A percentile compares a stretch with the other conserved stretches of the same genome.
These are phyloP conservation scores for Hippotragus niger DNA, from an alignment of 2,113 vertebrate genomes.

Conservation along the genomic window DNA sequence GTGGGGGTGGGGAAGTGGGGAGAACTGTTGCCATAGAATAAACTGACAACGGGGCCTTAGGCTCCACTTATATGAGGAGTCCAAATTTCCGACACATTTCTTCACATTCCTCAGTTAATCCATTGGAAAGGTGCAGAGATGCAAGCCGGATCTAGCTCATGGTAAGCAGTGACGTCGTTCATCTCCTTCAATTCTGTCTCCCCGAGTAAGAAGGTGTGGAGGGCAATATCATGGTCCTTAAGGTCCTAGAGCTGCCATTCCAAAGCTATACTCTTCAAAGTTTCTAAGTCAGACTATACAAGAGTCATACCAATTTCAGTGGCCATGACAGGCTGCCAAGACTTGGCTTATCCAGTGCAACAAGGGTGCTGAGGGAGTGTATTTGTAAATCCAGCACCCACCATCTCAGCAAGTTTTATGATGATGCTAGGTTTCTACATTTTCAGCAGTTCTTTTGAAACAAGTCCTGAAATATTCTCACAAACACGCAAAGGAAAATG, in stretches of 20 bases:
- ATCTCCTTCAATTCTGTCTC: neutral
- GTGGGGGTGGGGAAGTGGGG: neutral
- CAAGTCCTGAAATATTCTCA: conserved; percentile 50
- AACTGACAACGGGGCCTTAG: neutral
- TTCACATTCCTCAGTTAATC: neutral
- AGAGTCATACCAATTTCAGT: neutral
- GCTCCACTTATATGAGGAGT: neutral
- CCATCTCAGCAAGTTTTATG: conserved; percentile 58
- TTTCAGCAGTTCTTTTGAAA: conserved; percentile 66
- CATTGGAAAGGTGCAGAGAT: neutral
- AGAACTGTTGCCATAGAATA: neutral
- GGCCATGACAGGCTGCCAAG: neutral
- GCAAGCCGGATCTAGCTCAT: neutral
- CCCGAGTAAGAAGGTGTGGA: neutral
- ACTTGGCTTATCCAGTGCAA: neutral
- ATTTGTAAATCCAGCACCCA: conserved; percentile 24
- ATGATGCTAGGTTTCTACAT: conserved; percentile 59
- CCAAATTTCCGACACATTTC: neutral
- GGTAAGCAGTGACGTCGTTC: neutral
- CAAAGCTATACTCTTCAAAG: neutral
- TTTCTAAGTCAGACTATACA: neutral
- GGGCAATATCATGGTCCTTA: neutral
- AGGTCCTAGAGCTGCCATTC: neutral
- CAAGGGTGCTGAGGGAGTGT: conserved; percentile 1
- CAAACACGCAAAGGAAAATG: neutral